Evolutionary conservation across 2,113 vertebrate genomes (phyloP), one percentile per base, ranked within the genome.

Genomic region (Emydocephalus ijimae): DNA sequence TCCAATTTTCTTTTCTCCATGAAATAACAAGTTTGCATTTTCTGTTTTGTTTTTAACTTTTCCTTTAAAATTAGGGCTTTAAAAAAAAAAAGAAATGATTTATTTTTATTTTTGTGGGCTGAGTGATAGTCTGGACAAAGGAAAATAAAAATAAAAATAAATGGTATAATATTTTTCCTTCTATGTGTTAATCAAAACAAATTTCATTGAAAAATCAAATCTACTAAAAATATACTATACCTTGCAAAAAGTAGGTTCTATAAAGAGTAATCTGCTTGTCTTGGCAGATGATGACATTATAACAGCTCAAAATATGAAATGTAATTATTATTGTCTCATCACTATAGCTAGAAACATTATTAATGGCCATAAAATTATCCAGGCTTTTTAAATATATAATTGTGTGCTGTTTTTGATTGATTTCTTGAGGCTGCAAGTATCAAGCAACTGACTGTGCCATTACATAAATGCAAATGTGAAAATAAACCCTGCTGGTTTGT

Each of bases 291-390:
- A 91, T 2, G 7, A 50, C 45, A 94, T 88, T 69, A 92, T 7
- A 96, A 43, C 86, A 94, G 23, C 0, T 55, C 6, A 61, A 91
- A 93, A 43, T 1, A 56, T 45, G 61, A 95, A 92, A 94, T 43
- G 1, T 5, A 92, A 93, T 92, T 93, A 64, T 24, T 93, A 7
- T 88, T 61, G 0, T 92, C 50, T 91, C 0, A 0, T 0, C 54
- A 39, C 4, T 74, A 55, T 87, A 59, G 52, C 52, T 93, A 20
- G 56, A 95, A 93, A 54, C 45, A 6, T 87, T 92, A 91, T 50
- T 74, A 89, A 89, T 69, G 89, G 12, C 81, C 23, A 81, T 2
- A 90, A 95, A 92, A 91, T 26, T 54, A 9, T 55, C 7, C 43
- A 93, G 5, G 54, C 29, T 64, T 93, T 59, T 89, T 93, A 94